Conservation (phyloP, 1,140 invertebrate genomes). For the Drosophila pruinosa region DNA sequence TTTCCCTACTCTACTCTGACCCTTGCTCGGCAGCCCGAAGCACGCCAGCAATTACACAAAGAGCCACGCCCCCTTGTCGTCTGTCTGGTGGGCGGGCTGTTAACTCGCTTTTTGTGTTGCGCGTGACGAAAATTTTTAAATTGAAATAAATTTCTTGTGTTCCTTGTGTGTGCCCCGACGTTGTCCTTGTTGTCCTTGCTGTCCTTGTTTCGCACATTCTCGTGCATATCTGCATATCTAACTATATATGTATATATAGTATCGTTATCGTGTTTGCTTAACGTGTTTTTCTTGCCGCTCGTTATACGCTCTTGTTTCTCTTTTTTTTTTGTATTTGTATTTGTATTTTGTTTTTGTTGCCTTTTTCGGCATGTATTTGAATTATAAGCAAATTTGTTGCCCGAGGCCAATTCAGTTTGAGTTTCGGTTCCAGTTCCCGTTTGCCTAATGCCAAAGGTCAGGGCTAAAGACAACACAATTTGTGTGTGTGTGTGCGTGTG, state of each 20-base stretch:
- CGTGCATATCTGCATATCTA: slow-evolving; percentile 16
- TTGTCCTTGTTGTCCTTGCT: slow-evolving; percentile 53
- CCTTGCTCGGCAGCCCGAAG: background rate
- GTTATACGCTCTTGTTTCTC: slow-evolving; percentile 36
- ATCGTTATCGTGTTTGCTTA: slow-evolving; percentile 80
- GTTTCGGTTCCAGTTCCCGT: slow-evolving; percentile 28
- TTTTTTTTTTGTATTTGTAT: slow-evolving; percentile 13
- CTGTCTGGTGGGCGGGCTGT: slow-evolving; percentile 21
- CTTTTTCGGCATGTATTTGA: slow-evolving; percentile 55
- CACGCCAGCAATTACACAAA: slow-evolving; percentile 78
- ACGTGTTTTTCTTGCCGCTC: slow-evolving; percentile 70
- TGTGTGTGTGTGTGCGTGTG: slow-evolving; percentile 10
- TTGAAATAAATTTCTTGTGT: slow-evolving; percentile 73
- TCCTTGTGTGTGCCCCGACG: slow-evolving; percentile 12
- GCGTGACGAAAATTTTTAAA: slow-evolving; percentile 81
- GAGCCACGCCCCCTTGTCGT: slow-evolving; percentile 33
- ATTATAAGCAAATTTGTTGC: slow-evolving; percentile 76
- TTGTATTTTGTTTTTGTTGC: slow-evolving; percentile 31
- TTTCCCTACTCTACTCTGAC: background rate
- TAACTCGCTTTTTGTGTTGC: slow-evolving; percentile 70
- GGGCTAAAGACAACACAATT: slow-evolving; percentile 39
- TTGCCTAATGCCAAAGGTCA: slow-evolving; percentile 73
- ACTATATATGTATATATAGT: slow-evolving; percentile 69
- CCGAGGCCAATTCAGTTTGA: slow-evolving; percentile 49
- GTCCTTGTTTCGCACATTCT: slow-evolving; percentile 53